Percentiles rank a stretch among this genome's conserved stretches.
Evolutionary conservation across 2,888 invertebrate genomes (phyloP).

Genomic region (Stenoptilia bipunctidactyla): DNA sequence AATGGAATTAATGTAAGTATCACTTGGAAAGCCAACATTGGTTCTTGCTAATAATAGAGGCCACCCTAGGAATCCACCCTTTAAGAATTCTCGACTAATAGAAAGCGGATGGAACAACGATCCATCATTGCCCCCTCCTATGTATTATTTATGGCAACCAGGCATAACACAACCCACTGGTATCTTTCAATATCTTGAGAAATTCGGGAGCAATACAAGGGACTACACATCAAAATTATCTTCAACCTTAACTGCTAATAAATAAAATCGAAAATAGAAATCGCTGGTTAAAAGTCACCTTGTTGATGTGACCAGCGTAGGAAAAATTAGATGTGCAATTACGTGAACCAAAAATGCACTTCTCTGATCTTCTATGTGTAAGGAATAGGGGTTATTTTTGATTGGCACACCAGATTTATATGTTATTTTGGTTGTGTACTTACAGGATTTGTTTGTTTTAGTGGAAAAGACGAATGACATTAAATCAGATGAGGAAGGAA

Average conservation of each 20-base stretch:
- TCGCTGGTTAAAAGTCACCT: background rate
- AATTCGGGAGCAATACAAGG: constrained; percentile 39
- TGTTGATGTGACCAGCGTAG: background rate
- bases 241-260: constrained; percentile 1
- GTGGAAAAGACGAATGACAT: constrained; percentile 55
- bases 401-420: constrained; percentile 10
- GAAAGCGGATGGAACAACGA: constrained; percentile 64
- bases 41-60: constrained; percentile 51
- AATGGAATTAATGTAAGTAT: constrained; percentile 50
- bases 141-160: constrained; percentile 66
- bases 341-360: constrained; percentile 17
- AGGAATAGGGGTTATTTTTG: constrained; percentile 17
- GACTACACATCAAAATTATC: background rate
- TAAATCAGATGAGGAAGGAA: constrained; percentile 47
- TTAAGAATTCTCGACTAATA: constrained; percentile 66
- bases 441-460: constrained; percentile 67
- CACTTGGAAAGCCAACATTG: constrained; percentile 59
- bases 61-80: constrained; percentile 55
- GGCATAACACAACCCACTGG: constrained; percentile 53
- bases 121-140: constrained; percentile 64
- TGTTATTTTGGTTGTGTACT: constrained; percentile 46
- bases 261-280: constrained; percentile 3
- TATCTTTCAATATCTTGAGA: constrained; percentile 71
- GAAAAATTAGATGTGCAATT: constrained; percentile 1
- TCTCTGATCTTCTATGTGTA: constrained; percentile 16